phyloP scores from a whole-genome alignment of 2,888 invertebrate genomes.

The Lasioglossum leucozonium region DNA sequence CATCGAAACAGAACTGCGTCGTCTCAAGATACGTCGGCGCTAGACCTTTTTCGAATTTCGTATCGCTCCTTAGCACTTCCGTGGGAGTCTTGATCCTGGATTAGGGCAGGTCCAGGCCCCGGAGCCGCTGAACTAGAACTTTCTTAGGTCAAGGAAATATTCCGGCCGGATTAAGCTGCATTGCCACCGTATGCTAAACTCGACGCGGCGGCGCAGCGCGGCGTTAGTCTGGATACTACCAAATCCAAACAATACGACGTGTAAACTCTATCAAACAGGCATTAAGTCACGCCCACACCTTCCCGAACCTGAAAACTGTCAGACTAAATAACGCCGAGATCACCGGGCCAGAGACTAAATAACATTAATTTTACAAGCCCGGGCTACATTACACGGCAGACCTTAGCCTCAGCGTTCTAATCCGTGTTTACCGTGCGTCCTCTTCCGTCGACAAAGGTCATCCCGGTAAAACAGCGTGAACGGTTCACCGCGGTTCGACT shows the following conservation, averaged over 20 bases:
- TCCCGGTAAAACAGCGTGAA: conserved; percentile 33
- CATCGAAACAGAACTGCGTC: too few relatives aligned
- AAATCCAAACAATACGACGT: conserved; percentile 9
- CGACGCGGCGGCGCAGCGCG: too few relatives aligned
- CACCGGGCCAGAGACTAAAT: not conserved
- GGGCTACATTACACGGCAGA: not conserved
- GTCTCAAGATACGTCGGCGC: not conserved
- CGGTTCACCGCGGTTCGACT: conserved; percentile 3
- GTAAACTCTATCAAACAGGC: conserved; percentile 17
- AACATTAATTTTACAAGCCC: conserved; percentile 14
- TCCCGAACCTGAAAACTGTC: conserved; percentile 18
- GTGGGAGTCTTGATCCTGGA: not conserved
- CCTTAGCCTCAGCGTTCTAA: conserved; percentile 8
- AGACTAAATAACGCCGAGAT: conserved; percentile 39
- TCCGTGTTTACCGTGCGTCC: conserved; percentile 30
- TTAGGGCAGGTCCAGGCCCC: not conserved
- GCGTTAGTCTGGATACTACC: not conserved
- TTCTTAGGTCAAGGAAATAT: conserved; percentile 13
- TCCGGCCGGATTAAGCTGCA: not conserved
- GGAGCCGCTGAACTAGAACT: not conserved
- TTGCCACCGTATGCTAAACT: not conserved
- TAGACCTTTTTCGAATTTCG: not conserved
- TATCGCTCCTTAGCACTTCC: not conserved
- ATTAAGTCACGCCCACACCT: conserved; percentile 10
- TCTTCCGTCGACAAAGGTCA: conserved; percentile 45